Base-by-base conservation (phyloP, 2,888 invertebrate genomes). In the Lycophotia porphyrea region DNA sequence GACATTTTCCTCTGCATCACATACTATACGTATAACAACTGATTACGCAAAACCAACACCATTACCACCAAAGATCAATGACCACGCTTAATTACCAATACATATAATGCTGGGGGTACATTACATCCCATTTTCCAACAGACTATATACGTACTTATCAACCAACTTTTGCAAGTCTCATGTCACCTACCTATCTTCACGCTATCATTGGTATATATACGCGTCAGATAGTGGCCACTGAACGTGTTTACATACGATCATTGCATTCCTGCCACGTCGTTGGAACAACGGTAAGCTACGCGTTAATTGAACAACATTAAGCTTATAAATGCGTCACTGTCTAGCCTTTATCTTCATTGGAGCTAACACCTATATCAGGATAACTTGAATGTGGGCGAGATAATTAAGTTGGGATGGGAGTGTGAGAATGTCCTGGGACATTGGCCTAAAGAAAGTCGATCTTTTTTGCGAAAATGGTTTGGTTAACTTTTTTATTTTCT, bases 231-330 rank as follows among this genome's bases (percentile, higher is more conserved):
- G 69, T 39, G 74, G 69, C 71, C 66, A 84, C 81, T 82, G 80
- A 74, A 75, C 77, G 72, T 76, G 79, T 84, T 83, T 85, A 87
- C 87, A 84, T 88, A 88, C 75, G 84, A 81, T 83, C 76, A 86
- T 78, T 76, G 85, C 83, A 65, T 86, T 84, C 79, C 76, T 36
- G 36, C 76, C 84, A 80, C 81, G 76, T 80, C 74, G 80, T 49
- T 72, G 49, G 75, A 81, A 81, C 87, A 79, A 84, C 81, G 68
- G 78, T 82, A 80, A 73, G 87, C 89, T 88, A 90, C 90, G 84
- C 83, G 88, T 91, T 93, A 92, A 93, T 93, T 91, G 92, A 90
- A 89, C 87, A 65, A 80, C 90, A 92, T 93, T 92, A 92, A 86
- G 87, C 82, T 88, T 76, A 80, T 87, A 75, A 80, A 80, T 85